These are phyloP conservation scores for Mormyrops boulengeri DNA, from an alignment of 2,797 vertebrate species.

Conservation along the genomic window DNA sequence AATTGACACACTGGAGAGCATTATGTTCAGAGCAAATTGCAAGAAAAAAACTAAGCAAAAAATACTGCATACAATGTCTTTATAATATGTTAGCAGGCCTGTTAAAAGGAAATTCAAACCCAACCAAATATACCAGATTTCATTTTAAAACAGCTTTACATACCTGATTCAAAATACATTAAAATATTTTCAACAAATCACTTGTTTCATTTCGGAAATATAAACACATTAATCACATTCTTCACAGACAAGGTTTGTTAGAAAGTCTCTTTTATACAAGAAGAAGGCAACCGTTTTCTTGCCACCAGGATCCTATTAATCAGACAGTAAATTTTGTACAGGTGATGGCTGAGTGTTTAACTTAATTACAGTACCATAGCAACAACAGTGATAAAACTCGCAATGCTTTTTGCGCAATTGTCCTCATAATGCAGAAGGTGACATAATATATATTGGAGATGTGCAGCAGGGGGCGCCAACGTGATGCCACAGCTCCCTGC, in stretches of 20 bases:
- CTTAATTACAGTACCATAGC: conserved; percentile 87
- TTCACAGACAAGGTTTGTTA: conserved; percentile 85
- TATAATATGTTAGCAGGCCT: conserved; percentile 86
- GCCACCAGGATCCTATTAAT: conserved; percentile 81
- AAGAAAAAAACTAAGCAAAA: conserved; percentile 70
- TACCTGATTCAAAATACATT: conserved; percentile 96
- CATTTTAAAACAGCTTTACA: conserved; percentile 88
- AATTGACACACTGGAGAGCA: conserved; percentile 81
- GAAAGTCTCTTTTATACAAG: conserved; percentile 99
- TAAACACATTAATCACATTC: conserved; percentile 96
- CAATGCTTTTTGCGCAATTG: conserved; percentile 56
- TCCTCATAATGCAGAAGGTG: conserved; percentile 69
- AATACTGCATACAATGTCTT: conserved; percentile 82
- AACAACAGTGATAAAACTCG: conserved; percentile 79
- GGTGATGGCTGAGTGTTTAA: conserved; percentile 75
- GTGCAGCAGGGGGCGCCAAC: conserved; percentile 64
- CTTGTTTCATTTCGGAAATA: conserved; percentile 89
- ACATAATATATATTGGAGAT: conserved; percentile 64
- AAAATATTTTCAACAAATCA: conserved; percentile 90
- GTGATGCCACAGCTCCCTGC: neutral
- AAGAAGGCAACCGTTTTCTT: conserved; percentile 92
- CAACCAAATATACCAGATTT: conserved; percentile 77
- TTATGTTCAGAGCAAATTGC: conserved; percentile 80
- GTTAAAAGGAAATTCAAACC: conserved; percentile 72
- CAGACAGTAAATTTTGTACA: conserved; percentile 89